A percentile compares a stretch with the other conserved stretches of the same genome.
These are phyloP conservation scores for Dysmachus trigonus DNA, from an alignment of 2,888 invertebrate species.

Conservation along the genomic window DNA sequence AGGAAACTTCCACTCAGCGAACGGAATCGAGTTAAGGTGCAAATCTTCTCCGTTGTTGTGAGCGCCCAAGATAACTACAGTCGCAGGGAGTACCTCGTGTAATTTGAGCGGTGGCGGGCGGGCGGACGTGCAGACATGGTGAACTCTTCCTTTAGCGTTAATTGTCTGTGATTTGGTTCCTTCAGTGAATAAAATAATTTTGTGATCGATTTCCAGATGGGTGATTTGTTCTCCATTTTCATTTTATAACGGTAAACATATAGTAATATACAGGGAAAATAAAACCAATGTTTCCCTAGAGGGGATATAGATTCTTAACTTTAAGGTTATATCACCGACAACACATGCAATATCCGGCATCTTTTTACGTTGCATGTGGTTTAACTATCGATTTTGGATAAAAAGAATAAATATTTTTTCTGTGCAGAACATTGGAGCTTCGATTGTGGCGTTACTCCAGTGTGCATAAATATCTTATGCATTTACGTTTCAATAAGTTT, in stretches of 20 bases:
- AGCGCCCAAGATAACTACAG: neutral
- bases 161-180: neutral
- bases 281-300: neutral
- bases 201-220: neutral
- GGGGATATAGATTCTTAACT: neutral
- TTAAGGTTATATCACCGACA: neutral
- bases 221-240: neutral
- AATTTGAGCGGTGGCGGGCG: neutral
- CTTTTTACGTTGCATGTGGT: neutral
- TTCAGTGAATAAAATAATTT: neutral
- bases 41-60: slow-evolving; percentile 41
- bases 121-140: neutral
- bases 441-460: neutral
- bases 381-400: neutral
- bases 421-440: neutral
- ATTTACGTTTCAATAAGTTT: no score
- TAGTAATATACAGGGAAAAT: no score
- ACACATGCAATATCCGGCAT: neutral
- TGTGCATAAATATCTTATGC: neutral
- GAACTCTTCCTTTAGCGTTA: neutral
- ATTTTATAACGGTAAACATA: neutral
- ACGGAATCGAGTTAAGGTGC: slow-evolving; percentile 38
- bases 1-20: slow-evolving; percentile 35
- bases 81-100: slow-evolving; percentile 41
- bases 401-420: neutral